Percentiles rank a stretch among this genome's conserved stretches.
These are phyloP conservation scores for Goniozus legneri DNA, from an alignment of 1,140 invertebrate species.

Conservation along the genomic window DNA sequence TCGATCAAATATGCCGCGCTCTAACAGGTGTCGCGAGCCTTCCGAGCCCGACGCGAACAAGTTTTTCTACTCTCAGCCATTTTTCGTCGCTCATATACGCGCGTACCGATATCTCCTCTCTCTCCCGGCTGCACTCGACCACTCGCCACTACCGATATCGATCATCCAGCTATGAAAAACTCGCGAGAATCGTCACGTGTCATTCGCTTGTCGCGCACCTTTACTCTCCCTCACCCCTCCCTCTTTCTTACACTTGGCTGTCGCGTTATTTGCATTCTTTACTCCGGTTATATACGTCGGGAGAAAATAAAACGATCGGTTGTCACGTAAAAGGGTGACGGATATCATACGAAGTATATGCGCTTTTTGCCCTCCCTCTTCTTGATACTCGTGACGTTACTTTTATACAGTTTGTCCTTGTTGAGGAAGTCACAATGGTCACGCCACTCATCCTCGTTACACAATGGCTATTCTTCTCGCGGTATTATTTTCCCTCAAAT, in stretches of 20 bases:
- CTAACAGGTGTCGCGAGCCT: neutral
- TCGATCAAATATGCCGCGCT: neutral
- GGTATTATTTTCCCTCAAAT: conserved; percentile 41
- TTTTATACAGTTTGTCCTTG: too few species aligned
- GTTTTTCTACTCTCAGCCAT: neutral
- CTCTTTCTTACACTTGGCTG: neutral
- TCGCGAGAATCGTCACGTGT: neutral
- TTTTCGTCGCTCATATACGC: too few species aligned
- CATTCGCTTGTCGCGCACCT: too few species aligned
- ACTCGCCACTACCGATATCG: neutral
- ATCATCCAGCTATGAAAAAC: neutral
- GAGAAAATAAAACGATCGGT: too few species aligned
- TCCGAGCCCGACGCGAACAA: neutral
- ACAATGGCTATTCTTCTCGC: conserved; percentile 11
- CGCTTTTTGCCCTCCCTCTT: too few species aligned
- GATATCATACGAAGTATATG: too few species aligned
- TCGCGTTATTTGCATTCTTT: too few species aligned
- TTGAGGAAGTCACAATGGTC: conserved; percentile 14
- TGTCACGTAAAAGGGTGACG: neutral
- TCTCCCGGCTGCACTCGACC: too few species aligned
- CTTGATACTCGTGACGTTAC: too few species aligned
- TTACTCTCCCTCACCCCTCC: too few species aligned
- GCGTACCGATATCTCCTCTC: too few species aligned
- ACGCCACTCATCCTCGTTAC: conserved; percentile 17
- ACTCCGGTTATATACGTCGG: too few species aligned